A percentile compares a stretch with the other conserved stretches of the same genome.
phyloP scores from a whole-genome alignment of 2,113 vertebrate genomes.

The Macrotus californicus region DNA sequence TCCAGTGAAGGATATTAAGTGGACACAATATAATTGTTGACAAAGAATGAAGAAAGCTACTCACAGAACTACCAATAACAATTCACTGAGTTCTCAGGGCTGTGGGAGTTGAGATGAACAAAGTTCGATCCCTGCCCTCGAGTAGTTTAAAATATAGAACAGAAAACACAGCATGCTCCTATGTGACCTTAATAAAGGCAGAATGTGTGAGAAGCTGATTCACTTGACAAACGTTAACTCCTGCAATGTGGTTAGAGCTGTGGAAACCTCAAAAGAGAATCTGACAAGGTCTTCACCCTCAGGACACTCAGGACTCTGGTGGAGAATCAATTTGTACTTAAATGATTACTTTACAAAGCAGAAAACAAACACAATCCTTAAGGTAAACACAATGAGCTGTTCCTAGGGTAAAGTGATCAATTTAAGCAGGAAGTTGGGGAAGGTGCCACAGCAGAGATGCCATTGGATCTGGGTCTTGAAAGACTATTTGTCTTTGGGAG shows the following conservation, averaged over 20 bases:
- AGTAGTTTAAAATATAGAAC: conserved; percentile 35
- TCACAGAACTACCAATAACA: conserved; percentile 51
- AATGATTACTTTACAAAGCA: conserved; percentile 25
- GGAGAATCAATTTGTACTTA: conserved; percentile 1
- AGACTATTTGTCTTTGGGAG: neutral
- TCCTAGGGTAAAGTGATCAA: neutral
- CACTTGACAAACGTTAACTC: conserved; percentile 33
- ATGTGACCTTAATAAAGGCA: conserved; percentile 33
- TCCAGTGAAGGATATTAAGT: conserved; percentile 54
- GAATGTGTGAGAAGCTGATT: neutral
- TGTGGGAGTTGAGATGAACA: conserved; percentile 20
- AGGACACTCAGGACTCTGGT: neutral
- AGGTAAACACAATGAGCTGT: neutral
- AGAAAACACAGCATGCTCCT: neutral
- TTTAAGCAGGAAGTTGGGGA: neutral
- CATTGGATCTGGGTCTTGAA: neutral
- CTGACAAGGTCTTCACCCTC: neutral
- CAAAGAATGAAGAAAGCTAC: conserved; percentile 54
- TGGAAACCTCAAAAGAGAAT: conserved; percentile 18
- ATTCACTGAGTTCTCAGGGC: conserved; percentile 42
- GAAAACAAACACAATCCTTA: neutral
- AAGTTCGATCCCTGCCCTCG: neutral
- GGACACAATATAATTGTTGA: conserved; percentile 49
- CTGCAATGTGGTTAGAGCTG: neutral
- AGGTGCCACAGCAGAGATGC: neutral